phyloP scores from a whole-genome alignment of 92 coral and sea anemone species.

The Virgularia gustaviana region DNA sequence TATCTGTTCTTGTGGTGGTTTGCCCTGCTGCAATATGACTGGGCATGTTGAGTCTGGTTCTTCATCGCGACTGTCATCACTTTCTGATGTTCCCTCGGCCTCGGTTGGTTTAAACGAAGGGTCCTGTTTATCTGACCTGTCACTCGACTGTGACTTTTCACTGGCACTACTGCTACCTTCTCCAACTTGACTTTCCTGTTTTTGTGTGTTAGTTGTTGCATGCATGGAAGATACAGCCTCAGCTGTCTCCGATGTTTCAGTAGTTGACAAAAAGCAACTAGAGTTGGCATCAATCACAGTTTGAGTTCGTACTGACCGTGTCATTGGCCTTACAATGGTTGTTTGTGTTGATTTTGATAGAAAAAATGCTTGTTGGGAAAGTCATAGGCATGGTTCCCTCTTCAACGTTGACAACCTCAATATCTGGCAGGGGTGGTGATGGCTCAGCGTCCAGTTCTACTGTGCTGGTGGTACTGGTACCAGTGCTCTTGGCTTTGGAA shows the following conservation, averaged over 20 bases:
- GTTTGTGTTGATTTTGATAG: slow-evolving; percentile 3
- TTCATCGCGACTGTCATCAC: slow-evolving; percentile 2
- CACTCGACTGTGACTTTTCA: too few species aligned
- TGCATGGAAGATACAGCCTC: neutral
- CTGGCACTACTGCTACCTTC: neutral
- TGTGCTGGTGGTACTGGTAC: neutral
- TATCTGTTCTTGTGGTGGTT: too few species aligned
- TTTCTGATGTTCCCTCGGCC: too few species aligned
- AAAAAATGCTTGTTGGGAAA: neutral
- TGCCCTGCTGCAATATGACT: too few species aligned
- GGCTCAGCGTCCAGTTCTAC: neutral
- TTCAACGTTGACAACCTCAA: neutral
- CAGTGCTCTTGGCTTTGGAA: too few species aligned
- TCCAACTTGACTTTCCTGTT: neutral
- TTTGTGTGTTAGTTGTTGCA: neutral
- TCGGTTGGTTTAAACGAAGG: too few species aligned
- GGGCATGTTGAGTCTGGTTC: too few species aligned
- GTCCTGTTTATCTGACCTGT: too few species aligned
- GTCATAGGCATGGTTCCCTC: neutral
- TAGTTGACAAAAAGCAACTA: too few species aligned
- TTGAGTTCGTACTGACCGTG: neutral
- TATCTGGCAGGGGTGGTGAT: neutral
- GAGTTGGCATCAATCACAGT: too few species aligned
- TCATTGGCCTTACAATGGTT: neutral
- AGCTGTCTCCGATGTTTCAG: neutral